Base-by-base conservation (phyloP, 2,797 vertebrate genomes). In the Glossophaga mutica region DNA sequence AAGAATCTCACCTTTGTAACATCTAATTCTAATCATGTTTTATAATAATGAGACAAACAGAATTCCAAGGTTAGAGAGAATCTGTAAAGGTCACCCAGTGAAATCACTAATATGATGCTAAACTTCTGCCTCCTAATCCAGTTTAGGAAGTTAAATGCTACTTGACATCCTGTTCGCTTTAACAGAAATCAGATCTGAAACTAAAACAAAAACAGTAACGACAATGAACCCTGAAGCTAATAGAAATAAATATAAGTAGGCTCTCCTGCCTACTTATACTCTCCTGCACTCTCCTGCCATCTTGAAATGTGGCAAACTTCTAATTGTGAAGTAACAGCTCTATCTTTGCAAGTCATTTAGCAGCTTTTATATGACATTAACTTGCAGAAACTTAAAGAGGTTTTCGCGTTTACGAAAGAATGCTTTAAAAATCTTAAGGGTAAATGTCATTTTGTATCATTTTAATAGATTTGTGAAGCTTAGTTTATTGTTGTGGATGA, bases 401-500 rank as follows among this genome's bases (percentile, higher is more conserved):
- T 68, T 70, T 96, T 94, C 74, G n/a, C 81, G 88, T 39, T 68
- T 84, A 90, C 77, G 73, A 93, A 65, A 74, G 67, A 79, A 15
- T 71, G 8, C n/a, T 96, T 95, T 70, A 76, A 78, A 19, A 79
- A 77, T n/a, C 89, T 77, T 82, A 88, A 87, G 48, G 73, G n/a
- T 68, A 21, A 18, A 82, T 65, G 34, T 93, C 87, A 86, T 34
- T 86, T 97, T 39, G 32, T 78, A 68, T 10, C 68, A 55, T 6
- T 76, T 97, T 70, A 96, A 81, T 87, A 74, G 65, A 92, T 34
- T 92, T 32, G 78, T 57, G 3, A 91, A 78, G 1, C 81, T 77
- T 87, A 86, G 96, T 74, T 62, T 12, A 86, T 59, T 59, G 42
- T 44, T 96, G 34, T 95, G 37, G 91, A 68, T 29, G 94, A 94